phyloP scores from a whole-genome alignment of 2,888 invertebrate species.

The Dysmachus trigonus region DNA sequence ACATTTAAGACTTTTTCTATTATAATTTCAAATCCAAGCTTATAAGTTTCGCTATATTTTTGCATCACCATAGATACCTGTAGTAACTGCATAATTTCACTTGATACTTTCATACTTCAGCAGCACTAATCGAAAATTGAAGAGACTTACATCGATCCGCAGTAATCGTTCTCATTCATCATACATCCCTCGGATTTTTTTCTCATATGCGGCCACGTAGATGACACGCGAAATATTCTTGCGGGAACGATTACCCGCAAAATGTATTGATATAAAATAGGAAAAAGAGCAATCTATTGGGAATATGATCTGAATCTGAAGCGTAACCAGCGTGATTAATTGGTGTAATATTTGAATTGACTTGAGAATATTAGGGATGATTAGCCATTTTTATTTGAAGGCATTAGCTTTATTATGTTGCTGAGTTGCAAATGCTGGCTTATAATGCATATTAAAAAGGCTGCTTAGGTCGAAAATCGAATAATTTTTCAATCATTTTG shows the following conservation, averaged over 20 bases:
- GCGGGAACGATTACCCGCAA: not conserved
- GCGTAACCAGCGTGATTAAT: not conserved
- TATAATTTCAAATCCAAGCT: not conserved
- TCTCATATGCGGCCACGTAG: not conserved
- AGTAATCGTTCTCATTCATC: not conserved
- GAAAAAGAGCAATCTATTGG: not conserved
- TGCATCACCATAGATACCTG: not conserved
- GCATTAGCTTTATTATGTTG: not conserved
- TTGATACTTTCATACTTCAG: not conserved
- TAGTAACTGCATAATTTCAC: not conserved
- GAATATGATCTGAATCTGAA: not conserved
- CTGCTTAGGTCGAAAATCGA: not conserved
- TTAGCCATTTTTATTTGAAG: not conserved
- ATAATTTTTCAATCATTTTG: not conserved
- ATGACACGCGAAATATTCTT: not conserved
- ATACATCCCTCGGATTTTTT: not conserved
- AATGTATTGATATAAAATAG: not conserved
- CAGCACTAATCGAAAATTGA: not conserved
- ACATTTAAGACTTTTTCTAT: not conserved
- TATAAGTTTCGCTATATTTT: not conserved
- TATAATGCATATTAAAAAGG: not conserved
- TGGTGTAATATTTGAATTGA: not conserved
- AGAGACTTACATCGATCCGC: not conserved
- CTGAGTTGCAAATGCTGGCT: not conserved
- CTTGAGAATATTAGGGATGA: not conserved